phyloP scores from a whole-genome alignment of 2,888 invertebrate genomes.

The Sesamia inferens region DNA sequence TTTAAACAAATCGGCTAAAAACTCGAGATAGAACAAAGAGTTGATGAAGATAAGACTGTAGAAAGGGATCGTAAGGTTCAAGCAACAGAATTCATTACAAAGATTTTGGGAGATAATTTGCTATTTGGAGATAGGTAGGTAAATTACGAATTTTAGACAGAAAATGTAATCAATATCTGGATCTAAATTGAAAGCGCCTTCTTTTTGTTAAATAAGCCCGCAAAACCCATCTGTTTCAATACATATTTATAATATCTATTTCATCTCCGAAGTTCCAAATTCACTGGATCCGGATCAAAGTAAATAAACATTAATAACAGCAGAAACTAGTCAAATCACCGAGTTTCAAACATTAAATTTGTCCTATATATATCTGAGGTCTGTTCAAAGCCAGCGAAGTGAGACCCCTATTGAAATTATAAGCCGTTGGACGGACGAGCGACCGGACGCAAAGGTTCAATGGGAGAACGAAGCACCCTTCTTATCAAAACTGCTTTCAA shows the following conservation, averaged over 20 bases:
- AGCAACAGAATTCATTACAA: conserved; percentile 18
- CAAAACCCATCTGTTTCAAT: conserved; percentile 14
- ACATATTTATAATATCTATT: conserved; percentile 18
- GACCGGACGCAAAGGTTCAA: conserved; percentile 67
- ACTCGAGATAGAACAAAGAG: conserved; percentile 44
- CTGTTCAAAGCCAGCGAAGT: conserved; percentile 63
- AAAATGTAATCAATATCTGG: conserved; percentile 21
- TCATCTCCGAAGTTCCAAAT: conserved; percentile 33
- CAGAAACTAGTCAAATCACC: conserved; percentile 55
- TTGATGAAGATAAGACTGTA: conserved; percentile 29
- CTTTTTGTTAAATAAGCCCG: conserved; percentile 22
- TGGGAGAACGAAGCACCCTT: conserved; percentile 66
- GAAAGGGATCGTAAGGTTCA: conserved; percentile 31
- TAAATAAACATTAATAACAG: conserved; percentile 59
- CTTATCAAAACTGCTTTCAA: conserved; percentile 76
- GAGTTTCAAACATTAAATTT: conserved; percentile 64
- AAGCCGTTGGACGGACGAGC: conserved; percentile 63
- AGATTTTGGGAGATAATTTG: conserved; percentile 37
- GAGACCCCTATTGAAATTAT: conserved; percentile 70
- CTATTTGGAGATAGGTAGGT: conserved; percentile 17
- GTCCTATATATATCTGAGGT: conserved; percentile 55
- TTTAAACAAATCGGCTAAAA: conserved; percentile 43
- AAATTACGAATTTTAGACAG: conserved; percentile 22
- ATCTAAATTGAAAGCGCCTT: conserved; percentile 22
- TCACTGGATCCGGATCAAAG: conserved; percentile 52